Conservation (phyloP, 2,888 invertebrate genomes). For the Glyphotaelius pellucidus region DNA sequence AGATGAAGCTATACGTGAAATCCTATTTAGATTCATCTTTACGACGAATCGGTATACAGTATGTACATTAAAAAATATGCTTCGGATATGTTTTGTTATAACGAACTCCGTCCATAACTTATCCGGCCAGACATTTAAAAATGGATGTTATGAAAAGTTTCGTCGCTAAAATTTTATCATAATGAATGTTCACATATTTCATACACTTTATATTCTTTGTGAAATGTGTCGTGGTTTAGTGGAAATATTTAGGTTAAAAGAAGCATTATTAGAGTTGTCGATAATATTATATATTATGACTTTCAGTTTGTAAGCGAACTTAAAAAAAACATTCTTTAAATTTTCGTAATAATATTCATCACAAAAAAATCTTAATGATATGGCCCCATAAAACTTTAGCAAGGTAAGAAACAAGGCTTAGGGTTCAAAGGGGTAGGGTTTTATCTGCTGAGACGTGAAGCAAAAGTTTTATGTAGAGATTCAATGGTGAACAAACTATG, state of each 20-base stretch:
- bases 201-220: not conserved
- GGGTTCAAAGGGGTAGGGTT: not conserved
- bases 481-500: slow-evolving; percentile 44
- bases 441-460: slow-evolving; percentile 3
- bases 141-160: not conserved
- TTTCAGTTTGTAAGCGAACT: too few relatives aligned
- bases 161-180: not conserved
- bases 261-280: too few relatives aligned
- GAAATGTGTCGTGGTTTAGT: not conserved
- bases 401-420: not conserved
- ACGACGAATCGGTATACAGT: too few relatives aligned
- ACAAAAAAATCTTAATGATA: too few relatives aligned
- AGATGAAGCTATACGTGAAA: too few relatives aligned
- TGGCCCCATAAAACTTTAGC: not conserved
- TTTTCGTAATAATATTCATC: too few relatives aligned
- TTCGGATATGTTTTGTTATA: too few relatives aligned
- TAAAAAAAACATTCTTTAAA: too few relatives aligned
- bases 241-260: not conserved
- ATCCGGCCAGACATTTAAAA: not conserved
- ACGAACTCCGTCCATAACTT: not conserved
- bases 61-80: too few relatives aligned
- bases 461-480: slow-evolving; percentile 41
- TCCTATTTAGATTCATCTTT: too few relatives aligned
- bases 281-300: too few relatives aligned
- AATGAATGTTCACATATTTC: not conserved